Percentiles rank a stretch among this genome's conserved stretches.
Evolutionary conservation across 2,113 vertebrate species (phyloP).

Genomic region (Ramphastos sulfuratus): DNA sequence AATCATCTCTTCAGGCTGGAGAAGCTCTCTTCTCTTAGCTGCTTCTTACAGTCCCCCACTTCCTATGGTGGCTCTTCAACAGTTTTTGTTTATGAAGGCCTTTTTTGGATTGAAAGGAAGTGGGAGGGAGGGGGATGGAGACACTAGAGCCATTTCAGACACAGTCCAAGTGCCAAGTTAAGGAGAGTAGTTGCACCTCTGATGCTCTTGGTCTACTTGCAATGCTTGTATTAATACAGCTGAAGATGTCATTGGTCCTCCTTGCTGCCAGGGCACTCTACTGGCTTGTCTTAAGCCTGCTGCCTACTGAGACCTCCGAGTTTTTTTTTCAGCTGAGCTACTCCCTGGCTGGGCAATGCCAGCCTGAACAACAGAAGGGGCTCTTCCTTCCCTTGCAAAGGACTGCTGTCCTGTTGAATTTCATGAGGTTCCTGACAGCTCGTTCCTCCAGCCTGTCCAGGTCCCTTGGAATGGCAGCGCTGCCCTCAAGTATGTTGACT

Average conservation of each 20-base stretch:
- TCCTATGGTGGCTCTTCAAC: neutral
- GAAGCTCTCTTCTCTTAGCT: neutral
- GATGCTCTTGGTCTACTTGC: neutral
- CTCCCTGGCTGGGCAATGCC: neutral
- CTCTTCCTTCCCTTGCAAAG: neutral
- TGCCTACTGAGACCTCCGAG: neutral
- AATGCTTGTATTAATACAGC: neutral
- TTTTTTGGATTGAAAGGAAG: neutral
- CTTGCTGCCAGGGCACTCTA: neutral
- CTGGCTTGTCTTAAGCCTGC: neutral
- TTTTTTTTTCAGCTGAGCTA: neutral
- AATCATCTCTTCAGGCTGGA: neutral
- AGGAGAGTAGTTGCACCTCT: neutral
- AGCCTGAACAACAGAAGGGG: neutral
- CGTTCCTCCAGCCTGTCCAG: neutral
- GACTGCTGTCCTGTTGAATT: neutral
- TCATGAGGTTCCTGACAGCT: neutral
- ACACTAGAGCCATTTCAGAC: neutral
- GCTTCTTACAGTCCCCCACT: rapidly evolving
- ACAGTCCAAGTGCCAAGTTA: neutral
- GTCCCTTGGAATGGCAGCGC: neutral
- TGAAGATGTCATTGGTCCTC: neutral
- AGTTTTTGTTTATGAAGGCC: neutral
- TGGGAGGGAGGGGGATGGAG: too few relatives aligned
- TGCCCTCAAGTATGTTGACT: neutral